These are phyloP conservation scores for Rissa tridactyla DNA, from an alignment of 2,113 vertebrate genomes.

Conservation along the genomic window DNA sequence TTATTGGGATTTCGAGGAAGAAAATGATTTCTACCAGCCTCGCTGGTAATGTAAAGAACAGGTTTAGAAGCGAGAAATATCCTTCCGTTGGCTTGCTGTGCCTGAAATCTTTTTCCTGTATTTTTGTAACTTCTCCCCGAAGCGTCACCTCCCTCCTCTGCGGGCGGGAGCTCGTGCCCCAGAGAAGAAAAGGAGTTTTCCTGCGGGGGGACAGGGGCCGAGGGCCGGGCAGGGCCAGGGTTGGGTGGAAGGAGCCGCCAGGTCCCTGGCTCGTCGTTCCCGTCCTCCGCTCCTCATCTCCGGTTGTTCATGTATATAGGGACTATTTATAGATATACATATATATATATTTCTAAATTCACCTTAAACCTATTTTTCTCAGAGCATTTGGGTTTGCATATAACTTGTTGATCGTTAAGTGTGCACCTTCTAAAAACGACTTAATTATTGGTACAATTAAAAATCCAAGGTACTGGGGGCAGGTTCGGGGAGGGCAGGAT, in stretches of 20 bases:
- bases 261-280: not conserved
- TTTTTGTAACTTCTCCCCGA: not conserved
- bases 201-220: not conserved
- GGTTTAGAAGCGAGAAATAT: not conserved
- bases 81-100: not conserved
- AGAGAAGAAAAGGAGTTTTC: rapidly evolving
- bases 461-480: not conserved
- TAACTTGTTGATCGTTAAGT: not conserved
- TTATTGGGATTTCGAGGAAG: not conserved
- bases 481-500: not conserved
- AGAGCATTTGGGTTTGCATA: not conserved
- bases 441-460: rapidly evolving
- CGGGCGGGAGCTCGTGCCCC: not conserved
- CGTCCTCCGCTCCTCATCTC: not conserved
- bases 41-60: not conserved
- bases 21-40: too few species aligned
- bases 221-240: rapidly evolving
- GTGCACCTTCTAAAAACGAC: not conserved
- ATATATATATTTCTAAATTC: not conserved
- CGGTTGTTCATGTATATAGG: not conserved
- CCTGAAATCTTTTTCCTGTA: not conserved
- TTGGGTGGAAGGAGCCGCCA: not conserved
- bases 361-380: not conserved
- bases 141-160: not conserved
- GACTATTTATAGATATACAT: not conserved